Conservation (phyloP, 53 echinoderm and acorn worm genomes). For the Zoroaster sp. region DNA sequence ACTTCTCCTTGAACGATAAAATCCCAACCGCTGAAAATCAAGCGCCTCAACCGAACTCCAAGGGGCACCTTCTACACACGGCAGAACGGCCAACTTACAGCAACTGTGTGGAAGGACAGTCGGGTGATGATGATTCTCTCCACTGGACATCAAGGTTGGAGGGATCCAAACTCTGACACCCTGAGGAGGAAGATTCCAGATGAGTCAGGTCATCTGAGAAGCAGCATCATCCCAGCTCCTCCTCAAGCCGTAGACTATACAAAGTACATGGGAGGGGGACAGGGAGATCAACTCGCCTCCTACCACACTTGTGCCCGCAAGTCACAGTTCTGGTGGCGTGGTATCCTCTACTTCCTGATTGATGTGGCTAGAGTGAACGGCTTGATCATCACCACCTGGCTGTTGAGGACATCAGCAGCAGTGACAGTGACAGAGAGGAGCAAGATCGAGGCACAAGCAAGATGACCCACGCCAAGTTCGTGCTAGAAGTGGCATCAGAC, state of each 20-base stretch:
- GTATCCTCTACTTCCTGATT: not conserved
- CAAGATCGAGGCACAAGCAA: too few species aligned
- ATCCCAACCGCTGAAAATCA: not conserved
- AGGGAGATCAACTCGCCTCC: not conserved
- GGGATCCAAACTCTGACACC: not conserved
- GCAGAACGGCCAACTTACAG: slow-evolving; percentile 36
- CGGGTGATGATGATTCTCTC: slow-evolving; percentile 12
- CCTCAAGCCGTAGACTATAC: slow-evolving; percentile 13
- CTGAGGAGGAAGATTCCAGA: not conserved
- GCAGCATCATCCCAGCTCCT: not conserved
- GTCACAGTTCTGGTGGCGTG: not conserved
- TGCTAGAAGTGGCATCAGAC: too few species aligned
- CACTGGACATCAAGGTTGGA: slow-evolving; percentile 3
- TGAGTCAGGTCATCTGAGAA: not conserved
- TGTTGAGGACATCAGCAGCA: too few species aligned
- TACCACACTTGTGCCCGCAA: slow-evolving; percentile 10
- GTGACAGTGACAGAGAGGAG: too few species aligned
- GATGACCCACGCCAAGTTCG: too few species aligned
- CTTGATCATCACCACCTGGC: not conserved
- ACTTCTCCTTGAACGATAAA: not conserved
- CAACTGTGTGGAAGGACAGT: slow-evolving; percentile 18
- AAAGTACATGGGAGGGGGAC: not conserved
- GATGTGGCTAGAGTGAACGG: not conserved
- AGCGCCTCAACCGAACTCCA: not conserved
- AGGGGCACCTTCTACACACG: slow-evolving; percentile 10